These are phyloP conservation scores for Holacanthus passer DNA, from an alignment of 2,113 vertebrate genomes.

Conservation along the genomic window DNA sequence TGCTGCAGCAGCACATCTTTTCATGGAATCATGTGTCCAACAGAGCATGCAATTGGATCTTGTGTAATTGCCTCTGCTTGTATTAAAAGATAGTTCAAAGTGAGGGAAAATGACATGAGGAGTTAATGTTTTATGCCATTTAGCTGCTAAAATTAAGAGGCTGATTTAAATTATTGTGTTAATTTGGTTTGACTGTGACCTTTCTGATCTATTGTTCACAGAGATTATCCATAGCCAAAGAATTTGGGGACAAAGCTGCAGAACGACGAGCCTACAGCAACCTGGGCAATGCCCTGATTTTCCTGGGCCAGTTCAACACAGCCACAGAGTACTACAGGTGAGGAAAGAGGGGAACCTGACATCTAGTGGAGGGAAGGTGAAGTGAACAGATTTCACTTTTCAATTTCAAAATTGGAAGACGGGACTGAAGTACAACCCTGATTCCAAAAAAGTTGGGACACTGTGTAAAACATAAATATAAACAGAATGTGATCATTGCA, in stretches of 20 bases:
- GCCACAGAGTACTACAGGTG: slow-evolving; percentile 97
- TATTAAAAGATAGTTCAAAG: neutral
- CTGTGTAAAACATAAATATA: no score
- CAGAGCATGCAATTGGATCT: slow-evolving; percentile 8
- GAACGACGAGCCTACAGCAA: slow-evolving; percentile 97
- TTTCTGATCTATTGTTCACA: slow-evolving; percentile 70
- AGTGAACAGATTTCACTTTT: slow-evolving; percentile 3
- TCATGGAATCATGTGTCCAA: slow-evolving; percentile 4
- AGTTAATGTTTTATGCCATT: neutral
- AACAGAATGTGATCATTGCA: no score
- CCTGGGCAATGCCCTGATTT: slow-evolving; percentile 95
- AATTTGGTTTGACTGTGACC: slow-evolving; percentile 11
- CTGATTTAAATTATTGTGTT: neutral
- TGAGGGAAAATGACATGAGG: neutral
- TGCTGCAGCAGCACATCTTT: slow-evolving; percentile 22
- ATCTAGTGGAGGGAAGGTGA: slow-evolving; percentile 68
- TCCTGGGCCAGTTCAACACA: slow-evolving; percentile 93
- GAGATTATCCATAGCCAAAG: slow-evolving; percentile 97
- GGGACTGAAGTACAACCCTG: neutral
- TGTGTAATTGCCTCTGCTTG: slow-evolving; percentile 1
- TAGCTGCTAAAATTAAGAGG: neutral
- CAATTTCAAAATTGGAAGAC: neutral
- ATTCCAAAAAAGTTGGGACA: no score
- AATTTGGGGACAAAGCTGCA: slow-evolving; percentile 96
- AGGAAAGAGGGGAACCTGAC: slow-evolving; percentile 65